Evolutionary conservation across 2,888 invertebrate species (phyloP).

Genomic region (Parnassius mnemosyne): DNA sequence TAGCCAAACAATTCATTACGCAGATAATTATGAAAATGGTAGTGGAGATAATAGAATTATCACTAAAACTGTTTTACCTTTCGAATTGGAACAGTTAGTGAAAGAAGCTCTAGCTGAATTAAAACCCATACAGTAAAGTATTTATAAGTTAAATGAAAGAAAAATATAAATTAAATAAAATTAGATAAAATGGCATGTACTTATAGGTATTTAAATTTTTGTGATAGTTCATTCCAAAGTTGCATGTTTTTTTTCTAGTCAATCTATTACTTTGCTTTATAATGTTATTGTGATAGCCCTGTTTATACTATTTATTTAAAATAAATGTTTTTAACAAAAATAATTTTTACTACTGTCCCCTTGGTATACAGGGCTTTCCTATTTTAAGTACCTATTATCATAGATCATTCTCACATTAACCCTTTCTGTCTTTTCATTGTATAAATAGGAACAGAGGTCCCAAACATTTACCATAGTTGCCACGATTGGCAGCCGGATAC

Average conservation of each 20-base stretch:
- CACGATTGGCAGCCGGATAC: no score
- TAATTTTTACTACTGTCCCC: no score
- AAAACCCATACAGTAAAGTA: conserved; percentile 77
- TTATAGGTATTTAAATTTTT: conserved; percentile 1
- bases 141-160: not conserved
- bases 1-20: conserved; percentile 39
- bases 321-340: no score
- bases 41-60: conserved; percentile 40
- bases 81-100: conserved; percentile 82
- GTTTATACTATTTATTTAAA: no score
- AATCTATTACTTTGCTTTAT: conserved; percentile 10
- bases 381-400: no score
- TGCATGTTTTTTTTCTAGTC: conserved; percentile 19
- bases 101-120: conserved; percentile 84
- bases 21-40: conserved; percentile 39
- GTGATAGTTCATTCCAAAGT: conserved; percentile 19
- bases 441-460: no score
- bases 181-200: no score
- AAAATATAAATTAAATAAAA: conserved; percentile 9
- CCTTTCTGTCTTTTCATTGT: no score
- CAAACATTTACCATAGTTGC: no score
- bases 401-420: no score
- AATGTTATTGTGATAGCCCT: not conserved
- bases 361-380: no score
- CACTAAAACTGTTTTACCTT: conserved; percentile 77